Percentiles rank a stretch among this genome's conserved stretches.
phyloP scores from a whole-genome alignment of 2,113 vertebrate genomes.

The Melozone crissalis region DNA sequence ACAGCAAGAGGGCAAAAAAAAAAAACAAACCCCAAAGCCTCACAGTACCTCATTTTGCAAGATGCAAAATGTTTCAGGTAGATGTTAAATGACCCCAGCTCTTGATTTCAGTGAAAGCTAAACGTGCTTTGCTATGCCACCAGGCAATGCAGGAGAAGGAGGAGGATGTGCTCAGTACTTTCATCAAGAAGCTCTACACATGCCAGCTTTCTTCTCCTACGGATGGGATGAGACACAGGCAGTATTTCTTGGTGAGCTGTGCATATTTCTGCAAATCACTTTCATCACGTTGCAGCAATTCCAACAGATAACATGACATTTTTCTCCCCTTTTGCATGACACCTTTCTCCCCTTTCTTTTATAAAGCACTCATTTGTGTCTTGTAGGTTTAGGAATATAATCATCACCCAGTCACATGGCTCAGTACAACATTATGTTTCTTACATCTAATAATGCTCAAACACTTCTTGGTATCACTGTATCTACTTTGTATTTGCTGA shows the following conservation, averaged over 20 bases:
- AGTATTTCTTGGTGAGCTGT: background rate
- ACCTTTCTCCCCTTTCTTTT: background rate
- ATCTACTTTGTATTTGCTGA: background rate
- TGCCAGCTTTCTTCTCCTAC: constrained; percentile 1
- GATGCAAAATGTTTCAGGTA: background rate
- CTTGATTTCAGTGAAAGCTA: background rate
- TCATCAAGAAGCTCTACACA: constrained; percentile 1
- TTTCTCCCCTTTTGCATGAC: background rate
- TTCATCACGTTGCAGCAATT: constrained; percentile 8
- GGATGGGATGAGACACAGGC: background rate
- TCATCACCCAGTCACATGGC: background rate
- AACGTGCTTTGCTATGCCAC: background rate
- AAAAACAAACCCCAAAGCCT: background rate
- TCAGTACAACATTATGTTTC: background rate
- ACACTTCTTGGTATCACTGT: background rate
- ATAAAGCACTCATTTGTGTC: background rate
- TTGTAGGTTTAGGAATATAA: background rate
- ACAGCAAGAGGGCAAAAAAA: background rate
- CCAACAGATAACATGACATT: background rate
- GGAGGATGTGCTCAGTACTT: background rate
- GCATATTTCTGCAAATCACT: background rate
- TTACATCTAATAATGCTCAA: background rate
- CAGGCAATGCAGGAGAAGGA: background rate
- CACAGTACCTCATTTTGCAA: background rate
- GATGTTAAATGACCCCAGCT: background rate